Evolutionary conservation across 2,113 vertebrate species (phyloP).

Genomic region (Sphyrna mokarran): DNA sequence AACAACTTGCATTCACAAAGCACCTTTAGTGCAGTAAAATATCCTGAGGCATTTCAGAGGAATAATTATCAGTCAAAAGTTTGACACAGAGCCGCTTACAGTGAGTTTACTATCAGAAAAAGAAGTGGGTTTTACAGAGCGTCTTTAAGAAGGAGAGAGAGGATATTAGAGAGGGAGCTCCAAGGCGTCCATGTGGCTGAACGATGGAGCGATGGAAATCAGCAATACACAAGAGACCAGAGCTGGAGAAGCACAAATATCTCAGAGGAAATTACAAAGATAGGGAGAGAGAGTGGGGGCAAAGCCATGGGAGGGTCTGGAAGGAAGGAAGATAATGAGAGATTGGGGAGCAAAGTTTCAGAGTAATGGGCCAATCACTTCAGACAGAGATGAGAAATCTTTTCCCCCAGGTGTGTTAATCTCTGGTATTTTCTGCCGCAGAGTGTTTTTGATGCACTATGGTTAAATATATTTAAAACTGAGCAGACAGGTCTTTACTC

Average conservation of each 20-base stretch:
- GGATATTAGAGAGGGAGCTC: not conserved
- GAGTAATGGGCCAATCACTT: no score
- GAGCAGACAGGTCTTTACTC: no score
- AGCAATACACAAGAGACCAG: not conserved
- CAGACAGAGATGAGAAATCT: no score
- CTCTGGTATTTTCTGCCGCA: no score
- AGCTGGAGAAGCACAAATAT: not conserved
- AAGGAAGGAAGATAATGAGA: not conserved
- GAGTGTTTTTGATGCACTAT: no score
- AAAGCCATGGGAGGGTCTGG: not conserved
- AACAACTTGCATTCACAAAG: not conserved
- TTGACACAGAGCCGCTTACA: not conserved
- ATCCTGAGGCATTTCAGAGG: not conserved
- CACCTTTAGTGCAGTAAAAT: not conserved
- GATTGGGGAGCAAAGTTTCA: no score
- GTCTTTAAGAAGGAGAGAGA: not conserved
- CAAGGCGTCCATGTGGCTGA: not conserved
- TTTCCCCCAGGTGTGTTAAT: no score
- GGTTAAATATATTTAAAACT: no score
- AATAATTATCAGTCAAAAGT: not conserved
- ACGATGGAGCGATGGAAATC: not conserved
- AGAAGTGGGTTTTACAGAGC: not conserved
- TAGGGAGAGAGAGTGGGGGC: not conserved
- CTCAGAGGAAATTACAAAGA: not conserved
- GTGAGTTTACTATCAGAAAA: not conserved